Percentiles rank a stretch among this genome's conserved stretches.
Conservation (phyloP, 1,140 invertebrate species). For the Brachionus koreanus region DNA sequence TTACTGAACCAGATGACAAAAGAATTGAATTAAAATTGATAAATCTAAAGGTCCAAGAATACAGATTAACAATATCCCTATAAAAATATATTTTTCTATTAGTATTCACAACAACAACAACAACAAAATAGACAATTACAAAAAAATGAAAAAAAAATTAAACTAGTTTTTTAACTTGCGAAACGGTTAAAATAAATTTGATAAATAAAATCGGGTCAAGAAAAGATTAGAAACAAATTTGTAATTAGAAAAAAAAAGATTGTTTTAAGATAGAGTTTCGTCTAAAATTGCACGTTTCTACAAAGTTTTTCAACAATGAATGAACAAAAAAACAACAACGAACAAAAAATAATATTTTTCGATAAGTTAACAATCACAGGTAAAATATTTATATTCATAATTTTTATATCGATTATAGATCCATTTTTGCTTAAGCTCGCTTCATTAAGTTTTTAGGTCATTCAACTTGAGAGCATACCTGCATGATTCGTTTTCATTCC, state of each 20-base stretch:
- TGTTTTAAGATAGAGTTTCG: neutral
- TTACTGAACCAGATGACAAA: too few species aligned
- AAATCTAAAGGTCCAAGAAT: too few species aligned
- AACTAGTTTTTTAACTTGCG: neutral
- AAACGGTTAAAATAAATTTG: neutral
- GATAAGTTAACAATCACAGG: neutral
- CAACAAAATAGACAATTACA: neutral
- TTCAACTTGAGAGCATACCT: neutral
- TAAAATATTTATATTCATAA: slow-evolving; percentile 1
- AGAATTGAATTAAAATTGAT: too few species aligned
- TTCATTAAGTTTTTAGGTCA: slow-evolving; percentile 16
- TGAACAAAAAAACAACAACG: neutral
- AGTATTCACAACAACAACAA: too few species aligned
- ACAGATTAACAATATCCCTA: too few species aligned
- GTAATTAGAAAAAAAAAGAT: neutral
- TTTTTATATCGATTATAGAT: neutral
- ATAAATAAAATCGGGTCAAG: neutral
- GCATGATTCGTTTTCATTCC: neutral
- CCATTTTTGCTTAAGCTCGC: neutral
- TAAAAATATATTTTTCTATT: too few species aligned
- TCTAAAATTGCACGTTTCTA: neutral
- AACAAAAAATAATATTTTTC: neutral
- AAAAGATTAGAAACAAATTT: neutral
- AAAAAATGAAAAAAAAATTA: neutral
- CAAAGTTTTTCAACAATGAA: neutral